Conservation (phyloP, 2,797 vertebrate species). For the Lindbergichthys nudifrons region DNA sequence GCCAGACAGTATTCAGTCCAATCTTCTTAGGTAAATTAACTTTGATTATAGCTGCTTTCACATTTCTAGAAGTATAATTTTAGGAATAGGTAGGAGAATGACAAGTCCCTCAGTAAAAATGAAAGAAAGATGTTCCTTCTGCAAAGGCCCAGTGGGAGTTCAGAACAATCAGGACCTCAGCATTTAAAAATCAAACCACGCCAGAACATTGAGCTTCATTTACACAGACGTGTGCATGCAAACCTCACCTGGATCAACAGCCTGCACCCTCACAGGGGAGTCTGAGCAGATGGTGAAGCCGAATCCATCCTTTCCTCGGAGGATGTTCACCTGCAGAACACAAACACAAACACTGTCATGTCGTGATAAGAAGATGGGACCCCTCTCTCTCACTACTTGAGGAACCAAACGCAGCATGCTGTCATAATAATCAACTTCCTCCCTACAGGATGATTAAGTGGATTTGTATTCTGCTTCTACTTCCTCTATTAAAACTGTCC, state of each 20-base stretch:
- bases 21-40: background rate
- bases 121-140: background rate
- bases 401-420: slow-evolving; percentile 37
- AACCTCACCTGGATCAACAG: slow-evolving; percentile 90
- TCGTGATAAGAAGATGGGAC: background rate
- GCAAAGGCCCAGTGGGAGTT: background rate
- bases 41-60: background rate
- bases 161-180: background rate
- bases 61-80: background rate
- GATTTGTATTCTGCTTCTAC: slow-evolving; percentile 60
- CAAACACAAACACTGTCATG: slow-evolving; percentile 26
- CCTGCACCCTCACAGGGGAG: slow-evolving; percentile 95
- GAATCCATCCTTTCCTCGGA: slow-evolving; percentile 93
- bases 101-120: background rate
- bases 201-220: slow-evolving; percentile 13
- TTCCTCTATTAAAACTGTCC: slow-evolving; percentile 67
- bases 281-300: slow-evolving; percentile 98
- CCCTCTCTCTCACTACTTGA: slow-evolving; percentile 11
- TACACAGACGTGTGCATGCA: slow-evolving; percentile 5
- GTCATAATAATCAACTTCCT: slow-evolving; percentile 64
- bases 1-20: background rate
- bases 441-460: slow-evolving; percentile 55
- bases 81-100: background rate
- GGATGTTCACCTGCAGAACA: slow-evolving; percentile 90
- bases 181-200: slow-evolving; percentile 3